These are phyloP conservation scores for Paragorgia papillata DNA, from an alignment of 92 coral and sea anemone species.

Conservation along the genomic window DNA sequence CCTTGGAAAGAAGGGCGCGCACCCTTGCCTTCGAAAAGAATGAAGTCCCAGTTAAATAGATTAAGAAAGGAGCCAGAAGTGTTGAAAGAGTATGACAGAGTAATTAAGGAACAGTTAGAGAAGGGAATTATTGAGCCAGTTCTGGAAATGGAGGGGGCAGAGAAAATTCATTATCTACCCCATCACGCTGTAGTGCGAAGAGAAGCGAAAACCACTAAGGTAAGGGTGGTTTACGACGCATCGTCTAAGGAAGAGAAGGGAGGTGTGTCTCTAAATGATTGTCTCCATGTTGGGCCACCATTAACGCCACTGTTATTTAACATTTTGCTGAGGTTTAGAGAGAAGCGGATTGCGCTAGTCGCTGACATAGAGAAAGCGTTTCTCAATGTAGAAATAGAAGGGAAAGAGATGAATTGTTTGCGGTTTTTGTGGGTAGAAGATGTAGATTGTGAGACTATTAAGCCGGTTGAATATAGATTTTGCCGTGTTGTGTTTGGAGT, in stretches of 20 bases:
- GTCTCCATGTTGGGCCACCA: slow-evolving; percentile 12
- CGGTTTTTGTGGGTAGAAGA: neutral
- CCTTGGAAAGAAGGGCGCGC: slow-evolving; percentile 16
- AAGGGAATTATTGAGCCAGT: slow-evolving; percentile 43
- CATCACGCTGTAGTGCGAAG: slow-evolving; percentile 36
- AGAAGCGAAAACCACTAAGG: slow-evolving; percentile 28
- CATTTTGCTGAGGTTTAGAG: neutral
- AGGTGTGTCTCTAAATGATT: slow-evolving; percentile 19
- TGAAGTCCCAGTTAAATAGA: neutral
- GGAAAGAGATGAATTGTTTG: neutral
- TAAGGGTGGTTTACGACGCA: slow-evolving; percentile 31
- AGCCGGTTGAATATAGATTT: slow-evolving; percentile 23
- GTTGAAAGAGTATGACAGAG: neutral
- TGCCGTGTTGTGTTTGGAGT: slow-evolving; percentile 61
- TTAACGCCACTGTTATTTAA: neutral
- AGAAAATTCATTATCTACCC: slow-evolving; percentile 36
- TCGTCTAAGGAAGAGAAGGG: neutral
- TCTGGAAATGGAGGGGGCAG: neutral
- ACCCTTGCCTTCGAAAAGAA: neutral
- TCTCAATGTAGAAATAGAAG: neutral
- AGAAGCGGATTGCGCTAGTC: neutral
- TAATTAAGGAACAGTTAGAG: slow-evolving; percentile 10
- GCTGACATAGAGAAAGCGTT: neutral
- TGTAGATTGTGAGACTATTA: neutral
- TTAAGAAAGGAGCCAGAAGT: slow-evolving; percentile 11